Evolutionary conservation across 2,113 vertebrate species (phyloP), one percentile per base, ranked within the genome.

Genomic region (Rattus rattus): DNA sequence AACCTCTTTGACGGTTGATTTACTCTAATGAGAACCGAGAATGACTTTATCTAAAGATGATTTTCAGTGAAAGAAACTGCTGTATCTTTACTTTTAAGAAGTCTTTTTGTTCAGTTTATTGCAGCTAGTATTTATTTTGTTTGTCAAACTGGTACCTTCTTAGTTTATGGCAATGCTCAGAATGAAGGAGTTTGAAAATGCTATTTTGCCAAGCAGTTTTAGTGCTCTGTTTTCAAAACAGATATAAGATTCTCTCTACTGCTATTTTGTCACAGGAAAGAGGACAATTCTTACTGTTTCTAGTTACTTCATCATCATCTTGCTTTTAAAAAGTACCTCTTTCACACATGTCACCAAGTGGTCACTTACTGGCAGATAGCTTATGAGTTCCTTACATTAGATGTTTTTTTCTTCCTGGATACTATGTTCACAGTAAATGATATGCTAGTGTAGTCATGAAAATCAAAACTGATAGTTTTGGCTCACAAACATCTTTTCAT

Each of bases 21-120:
- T 39, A 86, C 88, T 77, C 11, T 87, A 70, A 80, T 94, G 28
- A 87, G 91, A 93, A 77, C 11, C 2, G 12, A 43, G 26, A 11
- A 17, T 91, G 36, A 1, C 36, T 89, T 19, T 83, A 67, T 85
- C 61, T 73, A 83, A 63, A 85, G 13, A 49, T 84, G 10, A 91
- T 87, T 90, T 96, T 61, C 20, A 88, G 59, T 77, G 22, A 19
- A 92, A 92, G 59, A 83, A 95, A 85, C 16, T 39, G 5, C 76
- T 86, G 13, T n/a, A 65, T 54, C 52, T 80, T 52, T 39, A 13
- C 69, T 90, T 80, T 81, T n/a, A 61, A 14, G 5, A 87, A 75
- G 65, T 80, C 3, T 80, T 92, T 16, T 92, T 79, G 30, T 95
- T 95, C 22, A 30, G 2, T 56, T 65, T 69, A 49, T 83, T 88